These are phyloP conservation scores for Poecile atricapillus DNA, from an alignment of 2,113 vertebrate species.

Conservation along the genomic window DNA sequence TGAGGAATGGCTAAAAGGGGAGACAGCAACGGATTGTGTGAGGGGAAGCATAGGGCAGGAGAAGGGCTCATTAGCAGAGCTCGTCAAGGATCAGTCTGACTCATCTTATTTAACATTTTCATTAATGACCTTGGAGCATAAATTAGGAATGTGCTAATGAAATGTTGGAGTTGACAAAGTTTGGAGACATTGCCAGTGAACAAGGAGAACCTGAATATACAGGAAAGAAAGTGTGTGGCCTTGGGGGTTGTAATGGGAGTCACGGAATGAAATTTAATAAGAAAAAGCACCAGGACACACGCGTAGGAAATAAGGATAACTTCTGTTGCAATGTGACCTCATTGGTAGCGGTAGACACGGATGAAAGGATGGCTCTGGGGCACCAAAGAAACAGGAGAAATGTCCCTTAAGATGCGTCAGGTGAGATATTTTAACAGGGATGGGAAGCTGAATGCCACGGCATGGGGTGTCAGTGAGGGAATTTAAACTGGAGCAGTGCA, in stretches of 20 bases:
- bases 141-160: slow-evolving; percentile 61
- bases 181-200: slow-evolving; percentile 33
- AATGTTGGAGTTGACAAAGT: slow-evolving; percentile 60
- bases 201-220: slow-evolving; percentile 13
- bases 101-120: slow-evolving; percentile 68
- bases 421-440: not conserved
- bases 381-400: not conserved
- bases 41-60: slow-evolving; percentile 55
- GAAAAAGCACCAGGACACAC: not conserved
- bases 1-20: slow-evolving; percentile 62
- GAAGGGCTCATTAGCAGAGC: slow-evolving; percentile 61
- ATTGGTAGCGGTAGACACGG: not conserved
- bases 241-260: not conserved
- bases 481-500: not conserved
- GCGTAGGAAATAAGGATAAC: not conserved
- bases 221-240: not conserved
- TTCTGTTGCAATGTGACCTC: not conserved
- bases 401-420: not conserved
- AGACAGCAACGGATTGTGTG: slow-evolving; percentile 26
- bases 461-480: not conserved
- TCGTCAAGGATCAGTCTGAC: slow-evolving; percentile 59
- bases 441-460: not conserved
- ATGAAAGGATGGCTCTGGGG: not conserved
- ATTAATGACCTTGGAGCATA: slow-evolving; percentile 65
- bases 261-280: not conserved